Conservation (phyloP, 1,140 invertebrate species). For the Diachasma alloeum region DNA sequence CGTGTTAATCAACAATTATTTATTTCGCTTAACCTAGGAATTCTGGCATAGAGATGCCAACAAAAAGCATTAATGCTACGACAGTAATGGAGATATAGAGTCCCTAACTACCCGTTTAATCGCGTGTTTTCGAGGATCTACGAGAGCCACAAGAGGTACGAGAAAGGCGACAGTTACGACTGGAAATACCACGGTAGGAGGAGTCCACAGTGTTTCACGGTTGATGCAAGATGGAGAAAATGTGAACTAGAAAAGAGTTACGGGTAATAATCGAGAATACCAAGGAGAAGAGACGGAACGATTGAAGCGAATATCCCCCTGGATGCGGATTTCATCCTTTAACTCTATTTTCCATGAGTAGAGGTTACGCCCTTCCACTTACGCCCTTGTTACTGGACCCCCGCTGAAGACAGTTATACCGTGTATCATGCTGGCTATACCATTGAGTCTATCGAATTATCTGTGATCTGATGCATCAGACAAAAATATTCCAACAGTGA, state of each 20-base stretch:
- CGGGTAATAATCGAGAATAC: conserved; percentile 17
- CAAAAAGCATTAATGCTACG: conserved; percentile 24
- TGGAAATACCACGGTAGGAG: not conserved
- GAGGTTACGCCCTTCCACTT: conserved; percentile 19
- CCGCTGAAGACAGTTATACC: conserved; percentile 13
- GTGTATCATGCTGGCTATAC: not conserved
- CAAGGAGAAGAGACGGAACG: not conserved
- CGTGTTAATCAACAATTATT: conserved; percentile 8
- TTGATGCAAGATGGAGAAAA: not conserved
- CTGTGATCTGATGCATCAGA: conserved; percentile 3
- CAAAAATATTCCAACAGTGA: too few species aligned
- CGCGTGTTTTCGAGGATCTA: conserved; percentile 23
- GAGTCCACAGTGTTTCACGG: not conserved
- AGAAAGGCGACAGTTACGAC: not conserved
- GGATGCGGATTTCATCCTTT: not conserved
- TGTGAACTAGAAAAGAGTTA: not conserved
- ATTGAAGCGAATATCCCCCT: not conserved
- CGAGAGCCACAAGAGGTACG: not conserved
- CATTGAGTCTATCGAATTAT: conserved; percentile 23
- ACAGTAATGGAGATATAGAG: conserved; percentile 35
- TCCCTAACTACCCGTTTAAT: conserved; percentile 26
- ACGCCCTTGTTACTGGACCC: conserved; percentile 13
- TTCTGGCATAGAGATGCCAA: conserved; percentile 14
- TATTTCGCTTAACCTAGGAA: conserved; percentile 13
- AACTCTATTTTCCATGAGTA: conserved; percentile 3